phyloP scores from a whole-genome alignment of 2,888 invertebrate genomes.

The Eupeodes luniger region DNA sequence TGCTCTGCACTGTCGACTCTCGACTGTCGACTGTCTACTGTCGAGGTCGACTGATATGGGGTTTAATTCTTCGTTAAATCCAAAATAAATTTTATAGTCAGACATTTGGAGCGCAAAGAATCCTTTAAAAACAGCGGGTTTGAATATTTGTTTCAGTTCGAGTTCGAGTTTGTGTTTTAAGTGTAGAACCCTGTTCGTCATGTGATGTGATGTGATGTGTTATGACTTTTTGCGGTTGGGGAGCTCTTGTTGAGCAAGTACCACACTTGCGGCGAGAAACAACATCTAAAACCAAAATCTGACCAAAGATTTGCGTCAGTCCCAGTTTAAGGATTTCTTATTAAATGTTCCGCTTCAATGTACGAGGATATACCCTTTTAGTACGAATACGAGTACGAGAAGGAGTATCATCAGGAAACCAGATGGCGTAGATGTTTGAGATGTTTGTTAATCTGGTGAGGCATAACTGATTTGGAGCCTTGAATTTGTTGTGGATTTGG shows the following conservation, averaged over 20 bases:
- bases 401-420: constrained; percentile 7
- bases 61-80: constrained; percentile 59
- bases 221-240: constrained; percentile 70
- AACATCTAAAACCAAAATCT: constrained; percentile 66
- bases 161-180: not conserved
- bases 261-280: constrained; percentile 23
- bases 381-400: not conserved
- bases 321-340: constrained; percentile 61
- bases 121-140: constrained; percentile 29
- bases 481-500: not conserved
- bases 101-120: constrained; percentile 44
- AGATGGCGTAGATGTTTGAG: constrained; percentile 61
- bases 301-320: constrained; percentile 61
- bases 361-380: constrained; percentile 53
- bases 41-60: constrained; percentile 56
- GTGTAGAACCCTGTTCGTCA: constrained; percentile 60
- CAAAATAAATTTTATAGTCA: constrained; percentile 70
- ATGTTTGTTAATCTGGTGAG: constrained; percentile 67
- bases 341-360: constrained; percentile 44
- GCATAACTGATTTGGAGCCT: constrained; percentile 60
- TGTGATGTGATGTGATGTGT: constrained; percentile 37
- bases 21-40: not conserved
- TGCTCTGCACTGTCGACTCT: not conserved
- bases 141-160: constrained; percentile 11
- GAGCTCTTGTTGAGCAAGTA: constrained; percentile 51